phyloP scores from a whole-genome alignment of 2,113 vertebrate genomes.

The Chamaea fasciata region DNA sequence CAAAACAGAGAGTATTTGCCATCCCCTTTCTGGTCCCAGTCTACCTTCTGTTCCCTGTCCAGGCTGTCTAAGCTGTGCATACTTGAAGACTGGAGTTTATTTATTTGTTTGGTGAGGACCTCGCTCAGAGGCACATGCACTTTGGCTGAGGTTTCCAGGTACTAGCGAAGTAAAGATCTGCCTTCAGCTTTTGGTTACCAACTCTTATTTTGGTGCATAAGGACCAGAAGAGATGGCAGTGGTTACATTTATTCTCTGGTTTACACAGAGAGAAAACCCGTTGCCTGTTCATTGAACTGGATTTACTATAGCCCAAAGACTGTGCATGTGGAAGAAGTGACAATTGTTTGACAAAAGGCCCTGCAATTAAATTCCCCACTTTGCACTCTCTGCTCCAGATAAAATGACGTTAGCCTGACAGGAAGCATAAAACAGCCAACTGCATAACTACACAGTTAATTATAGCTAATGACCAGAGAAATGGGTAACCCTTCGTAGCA shows the following conservation, averaged over 20 bases:
- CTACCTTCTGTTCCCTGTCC: background rate
- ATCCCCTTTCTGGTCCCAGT: background rate
- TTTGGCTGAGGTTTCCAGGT: background rate
- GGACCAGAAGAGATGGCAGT: background rate
- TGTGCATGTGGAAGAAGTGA: background rate
- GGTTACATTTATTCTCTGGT: background rate
- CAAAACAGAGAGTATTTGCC: fast-evolving
- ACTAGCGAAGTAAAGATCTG: background rate
- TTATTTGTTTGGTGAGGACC: background rate
- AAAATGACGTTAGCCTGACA: background rate
- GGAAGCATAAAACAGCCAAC: background rate
- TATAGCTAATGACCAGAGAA: background rate
- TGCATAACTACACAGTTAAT: background rate
- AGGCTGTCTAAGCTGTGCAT: background rate
- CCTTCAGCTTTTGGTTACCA: background rate
- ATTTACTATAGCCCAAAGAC: background rate
- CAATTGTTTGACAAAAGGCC: background rate
- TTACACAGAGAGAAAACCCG: background rate
- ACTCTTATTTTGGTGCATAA: background rate
- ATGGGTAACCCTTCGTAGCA: background rate
- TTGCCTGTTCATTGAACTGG: background rate
- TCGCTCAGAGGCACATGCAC: fast-evolving
- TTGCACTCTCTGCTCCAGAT: background rate
- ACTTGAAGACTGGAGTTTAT: background rate
- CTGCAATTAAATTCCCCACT: background rate